Percentiles rank a stretch among this genome's conserved stretches.
phyloP scores from a whole-genome alignment of 1,140 invertebrate genomes.

The Gerris buenoi region DNA sequence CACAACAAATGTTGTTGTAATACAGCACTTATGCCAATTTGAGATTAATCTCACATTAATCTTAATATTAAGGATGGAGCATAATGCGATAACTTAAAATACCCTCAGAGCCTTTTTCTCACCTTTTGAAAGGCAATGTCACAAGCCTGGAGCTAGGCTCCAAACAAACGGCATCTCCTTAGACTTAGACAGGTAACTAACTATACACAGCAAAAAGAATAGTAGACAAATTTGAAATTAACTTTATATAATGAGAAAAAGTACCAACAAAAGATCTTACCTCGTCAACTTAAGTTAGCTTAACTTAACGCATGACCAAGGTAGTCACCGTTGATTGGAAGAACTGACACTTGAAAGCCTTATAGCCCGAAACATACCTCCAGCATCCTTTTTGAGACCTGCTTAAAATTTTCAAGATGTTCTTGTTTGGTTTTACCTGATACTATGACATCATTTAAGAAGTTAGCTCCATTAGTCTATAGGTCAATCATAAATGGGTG shows the following conservation, averaged over 20 bases:
- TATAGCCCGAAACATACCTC: too few species aligned
- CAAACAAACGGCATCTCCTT: conserved; percentile 15
- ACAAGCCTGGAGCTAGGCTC: conserved; percentile 12
- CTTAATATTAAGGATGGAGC: conserved; percentile 22
- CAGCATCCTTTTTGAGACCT: too few species aligned
- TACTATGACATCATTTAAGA: too few species aligned
- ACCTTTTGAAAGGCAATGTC: conserved; percentile 16
- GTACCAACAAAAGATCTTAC: conserved; percentile 14
- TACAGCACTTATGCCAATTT: conserved; percentile 26
- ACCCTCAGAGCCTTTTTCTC: conserved; percentile 5
- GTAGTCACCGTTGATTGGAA: too few species aligned
- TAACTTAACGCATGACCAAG: too few species aligned
- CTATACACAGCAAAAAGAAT: conserved; percentile 13
- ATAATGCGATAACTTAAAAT: conserved; percentile 22
- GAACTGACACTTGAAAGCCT: too few species aligned
- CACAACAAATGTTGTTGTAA: conserved; percentile 25
- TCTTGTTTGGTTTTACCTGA: too few species aligned
- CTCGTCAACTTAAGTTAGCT: background rate
- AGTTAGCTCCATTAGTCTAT: too few species aligned
- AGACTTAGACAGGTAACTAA: conserved; percentile 13
- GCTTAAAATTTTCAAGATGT: too few species aligned
- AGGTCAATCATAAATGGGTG: too few species aligned
- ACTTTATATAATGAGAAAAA: conserved; percentile 17
- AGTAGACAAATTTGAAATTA: conserved; percentile 10
- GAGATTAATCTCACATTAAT: conserved; percentile 26